A percentile compares a stretch with the other conserved stretches of the same genome.
These are phyloP conservation scores for Bergia sp. DNA, from an alignment of 92 coral and sea anemone species.

Conservation along the genomic window DNA sequence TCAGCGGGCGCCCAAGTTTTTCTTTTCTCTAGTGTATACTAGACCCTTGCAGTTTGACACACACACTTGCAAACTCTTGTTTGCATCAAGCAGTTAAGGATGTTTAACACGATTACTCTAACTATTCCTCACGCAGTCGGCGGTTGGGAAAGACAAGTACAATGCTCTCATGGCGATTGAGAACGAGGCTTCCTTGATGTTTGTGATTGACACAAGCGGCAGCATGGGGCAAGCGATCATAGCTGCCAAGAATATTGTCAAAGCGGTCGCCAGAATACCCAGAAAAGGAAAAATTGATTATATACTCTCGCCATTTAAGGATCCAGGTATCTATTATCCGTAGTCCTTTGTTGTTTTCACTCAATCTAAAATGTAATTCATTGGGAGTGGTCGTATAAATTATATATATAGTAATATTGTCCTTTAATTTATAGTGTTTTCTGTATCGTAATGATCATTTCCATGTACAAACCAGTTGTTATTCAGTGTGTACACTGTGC, in stretches of 20 bases:
- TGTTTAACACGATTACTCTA: neutral
- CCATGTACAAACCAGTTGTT: no score
- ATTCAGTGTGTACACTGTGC: no score
- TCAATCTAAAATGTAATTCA: no score
- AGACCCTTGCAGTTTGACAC: no score
- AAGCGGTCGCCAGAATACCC: neutral
- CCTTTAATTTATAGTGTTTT: no score
- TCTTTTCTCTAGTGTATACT: no score
- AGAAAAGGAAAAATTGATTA: constrained; percentile 2
- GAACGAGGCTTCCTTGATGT: neutral
- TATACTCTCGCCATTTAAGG: constrained; percentile 11
- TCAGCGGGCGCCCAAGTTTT: no score
- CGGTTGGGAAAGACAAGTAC: neutral
- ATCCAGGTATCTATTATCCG: neutral
- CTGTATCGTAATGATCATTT: no score
- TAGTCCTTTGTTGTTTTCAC: no score
- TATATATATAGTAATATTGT: no score
- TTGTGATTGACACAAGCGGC: constrained; percentile 11
- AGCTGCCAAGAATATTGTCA: constrained; percentile 20
- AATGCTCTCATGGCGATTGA: neutral
- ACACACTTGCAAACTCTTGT: no score
- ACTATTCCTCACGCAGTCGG: neutral
- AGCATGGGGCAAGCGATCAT: neutral
- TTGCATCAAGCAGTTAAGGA: neutral
- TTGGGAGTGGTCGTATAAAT: no score